phyloP scores from a whole-genome alignment of 2,113 vertebrate species.

The Rhizomys pruinosus region DNA sequence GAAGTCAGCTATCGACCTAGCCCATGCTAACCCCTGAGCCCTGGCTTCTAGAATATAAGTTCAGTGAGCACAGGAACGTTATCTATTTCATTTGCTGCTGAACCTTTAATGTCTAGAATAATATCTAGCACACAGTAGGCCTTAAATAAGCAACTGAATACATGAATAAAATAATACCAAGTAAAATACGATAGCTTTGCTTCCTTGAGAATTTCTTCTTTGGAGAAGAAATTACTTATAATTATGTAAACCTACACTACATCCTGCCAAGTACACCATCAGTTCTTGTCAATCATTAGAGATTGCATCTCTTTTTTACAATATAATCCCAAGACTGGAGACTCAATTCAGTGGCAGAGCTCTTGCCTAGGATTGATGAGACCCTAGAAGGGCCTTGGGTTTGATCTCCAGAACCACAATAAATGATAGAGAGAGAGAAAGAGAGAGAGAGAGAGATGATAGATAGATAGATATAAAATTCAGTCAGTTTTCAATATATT shows the following conservation, averaged over 20 bases:
- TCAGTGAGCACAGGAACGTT: background rate
- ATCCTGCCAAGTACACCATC: background rate
- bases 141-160: slow-evolving; percentile 46
- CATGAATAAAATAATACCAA: background rate
- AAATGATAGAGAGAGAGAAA: too few species aligned
- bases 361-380: too few species aligned
- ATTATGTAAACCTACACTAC: background rate
- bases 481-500: too few species aligned
- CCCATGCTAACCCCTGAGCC: background rate
- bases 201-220: background rate
- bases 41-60: background rate
- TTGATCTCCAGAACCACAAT: background rate
- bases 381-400: background rate
- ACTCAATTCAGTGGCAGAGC: background rate
- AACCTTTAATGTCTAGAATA: background rate
- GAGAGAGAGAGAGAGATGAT: too few species aligned
- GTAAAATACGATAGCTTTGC: background rate
- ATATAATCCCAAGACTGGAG: background rate
- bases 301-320: slow-evolving; percentile 13
- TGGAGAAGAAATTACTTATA: background rate
- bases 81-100: background rate
- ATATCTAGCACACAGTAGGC: background rate
- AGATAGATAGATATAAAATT: too few species aligned
- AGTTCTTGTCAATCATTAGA: background rate
- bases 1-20: background rate